phyloP scores from a whole-genome alignment of 1,140 invertebrate species.

The Bombus confusus region DNA sequence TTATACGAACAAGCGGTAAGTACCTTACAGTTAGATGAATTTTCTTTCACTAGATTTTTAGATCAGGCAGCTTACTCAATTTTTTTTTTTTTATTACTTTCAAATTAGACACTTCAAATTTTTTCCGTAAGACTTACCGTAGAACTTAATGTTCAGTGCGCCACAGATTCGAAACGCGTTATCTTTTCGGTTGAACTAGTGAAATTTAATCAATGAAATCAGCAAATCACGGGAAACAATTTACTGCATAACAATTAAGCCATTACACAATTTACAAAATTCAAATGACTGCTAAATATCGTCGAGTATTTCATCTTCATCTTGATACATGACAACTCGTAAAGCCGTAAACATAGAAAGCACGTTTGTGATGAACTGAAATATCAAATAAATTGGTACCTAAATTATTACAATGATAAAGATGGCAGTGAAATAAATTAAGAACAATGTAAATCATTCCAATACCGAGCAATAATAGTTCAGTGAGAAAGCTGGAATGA shows the following conservation, averaged over 20 bases:
- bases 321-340: neutral
- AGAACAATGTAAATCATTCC: neutral
- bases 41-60: neutral
- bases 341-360: constrained; percentile 8
- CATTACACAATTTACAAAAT: neutral
- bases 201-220: neutral
- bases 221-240: neutral
- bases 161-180: neutral
- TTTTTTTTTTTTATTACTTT: too few species aligned
- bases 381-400: neutral
- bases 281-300: neutral
- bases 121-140: neutral
- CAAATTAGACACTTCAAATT: too few species aligned
- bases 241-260: neutral
- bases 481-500: constrained; percentile 61
- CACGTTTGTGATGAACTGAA: constrained; percentile 26
- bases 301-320: neutral
- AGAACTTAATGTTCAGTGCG: neutral
- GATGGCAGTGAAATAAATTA: neutral
- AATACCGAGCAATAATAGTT: constrained; percentile 62
- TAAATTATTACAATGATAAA: neutral
- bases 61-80: neutral
- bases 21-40: neutral
- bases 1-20: too few species aligned
- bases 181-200: neutral